Percentiles rank a stretch among this genome's conserved stretches.
These are phyloP conservation scores for Anolis carolinensis DNA, from an alignment of 2,113 vertebrate species.

Conservation along the genomic window DNA sequence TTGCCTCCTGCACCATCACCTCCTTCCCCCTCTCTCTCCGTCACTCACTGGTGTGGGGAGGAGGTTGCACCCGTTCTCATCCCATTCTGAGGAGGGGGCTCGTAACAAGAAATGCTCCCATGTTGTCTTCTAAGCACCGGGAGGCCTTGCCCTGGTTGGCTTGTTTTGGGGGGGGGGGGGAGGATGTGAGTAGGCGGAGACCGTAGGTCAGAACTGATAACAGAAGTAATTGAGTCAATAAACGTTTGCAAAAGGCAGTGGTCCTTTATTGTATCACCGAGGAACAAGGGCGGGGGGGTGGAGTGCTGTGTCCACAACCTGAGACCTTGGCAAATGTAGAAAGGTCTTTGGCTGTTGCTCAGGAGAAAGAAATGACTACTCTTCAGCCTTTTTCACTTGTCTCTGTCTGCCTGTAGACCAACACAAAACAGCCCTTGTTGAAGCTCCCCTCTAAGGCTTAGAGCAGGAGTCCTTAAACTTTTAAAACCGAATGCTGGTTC, in stretches of 20 bases:
- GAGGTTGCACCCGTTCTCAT: not conserved
- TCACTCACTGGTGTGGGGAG: not conserved
- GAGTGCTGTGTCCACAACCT: not conserved
- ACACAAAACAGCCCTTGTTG: too few species aligned
- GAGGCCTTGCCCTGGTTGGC: not conserved
- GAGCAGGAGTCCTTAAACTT: too few species aligned
- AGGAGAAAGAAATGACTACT: not conserved
- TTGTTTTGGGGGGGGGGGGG: not conserved
- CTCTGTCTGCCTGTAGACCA: not conserved
- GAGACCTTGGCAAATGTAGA: not conserved
- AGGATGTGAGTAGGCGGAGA: slow-evolving; percentile 15
- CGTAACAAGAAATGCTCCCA: not conserved
- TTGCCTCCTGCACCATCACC: slow-evolving; percentile 19
- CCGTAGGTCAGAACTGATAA: slow-evolving; percentile 35
- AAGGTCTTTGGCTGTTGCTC: not conserved
- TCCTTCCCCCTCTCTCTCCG: not conserved
- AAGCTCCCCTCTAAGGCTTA: too few species aligned
- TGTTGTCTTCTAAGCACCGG: not conserved
- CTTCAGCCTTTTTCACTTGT: not conserved
- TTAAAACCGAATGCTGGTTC: too few species aligned
- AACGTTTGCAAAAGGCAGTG: slow-evolving; percentile 40
- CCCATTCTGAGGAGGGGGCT: not conserved
- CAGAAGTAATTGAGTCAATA: slow-evolving; percentile 42
- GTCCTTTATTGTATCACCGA: slow-evolving; percentile 1
- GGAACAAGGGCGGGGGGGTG: not conserved